Evolutionary conservation across 2,888 invertebrate genomes (phyloP).

Genomic region (Nematopogon swammerdamellus): DNA sequence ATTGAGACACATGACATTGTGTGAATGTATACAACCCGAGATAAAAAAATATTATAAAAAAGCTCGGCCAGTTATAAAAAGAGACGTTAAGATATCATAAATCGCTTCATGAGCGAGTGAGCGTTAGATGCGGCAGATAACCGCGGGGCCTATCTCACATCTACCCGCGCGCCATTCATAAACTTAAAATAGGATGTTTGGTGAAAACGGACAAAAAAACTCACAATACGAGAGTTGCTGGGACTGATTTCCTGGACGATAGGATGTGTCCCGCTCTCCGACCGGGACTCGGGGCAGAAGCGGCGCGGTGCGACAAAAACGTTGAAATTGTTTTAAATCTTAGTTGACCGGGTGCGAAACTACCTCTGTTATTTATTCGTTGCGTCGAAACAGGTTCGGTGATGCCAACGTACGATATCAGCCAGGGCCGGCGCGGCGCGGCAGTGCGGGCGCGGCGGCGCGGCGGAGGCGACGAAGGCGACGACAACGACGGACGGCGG

Average conservation of each 20-base stretch:
- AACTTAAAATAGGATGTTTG: not conserved
- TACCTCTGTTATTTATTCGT: not conserved
- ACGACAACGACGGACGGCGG: too few species aligned
- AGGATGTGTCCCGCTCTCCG: too few species aligned
- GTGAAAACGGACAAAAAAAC: not conserved
- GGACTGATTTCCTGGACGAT: not conserved
- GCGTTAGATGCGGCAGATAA: not conserved
- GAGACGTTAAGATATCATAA: conserved; percentile 51
- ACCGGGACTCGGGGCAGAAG: not conserved
- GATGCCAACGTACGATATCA: too few species aligned
- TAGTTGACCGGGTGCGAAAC: not conserved
- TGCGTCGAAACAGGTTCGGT: too few species aligned
- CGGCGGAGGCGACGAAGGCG: too few species aligned
- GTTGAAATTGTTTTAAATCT: not conserved
- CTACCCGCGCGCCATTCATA: not conserved
- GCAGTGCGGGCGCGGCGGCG: too few species aligned
- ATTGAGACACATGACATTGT: conserved; percentile 53
- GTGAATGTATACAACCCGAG: conserved; percentile 33
- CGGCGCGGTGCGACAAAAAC: not conserved
- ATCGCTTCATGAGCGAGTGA: conserved; percentile 21
- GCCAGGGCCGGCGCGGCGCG: too few species aligned
- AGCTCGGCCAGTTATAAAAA: conserved; percentile 35
- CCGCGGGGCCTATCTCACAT: not conserved
- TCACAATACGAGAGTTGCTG: not conserved
- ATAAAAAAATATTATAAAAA: conserved; percentile 25